Percentiles rank a stretch among this genome's conserved stretches.
Evolutionary conservation across 2,797 vertebrate species (phyloP).

Genomic region (Leptodactylus fallax): DNA sequence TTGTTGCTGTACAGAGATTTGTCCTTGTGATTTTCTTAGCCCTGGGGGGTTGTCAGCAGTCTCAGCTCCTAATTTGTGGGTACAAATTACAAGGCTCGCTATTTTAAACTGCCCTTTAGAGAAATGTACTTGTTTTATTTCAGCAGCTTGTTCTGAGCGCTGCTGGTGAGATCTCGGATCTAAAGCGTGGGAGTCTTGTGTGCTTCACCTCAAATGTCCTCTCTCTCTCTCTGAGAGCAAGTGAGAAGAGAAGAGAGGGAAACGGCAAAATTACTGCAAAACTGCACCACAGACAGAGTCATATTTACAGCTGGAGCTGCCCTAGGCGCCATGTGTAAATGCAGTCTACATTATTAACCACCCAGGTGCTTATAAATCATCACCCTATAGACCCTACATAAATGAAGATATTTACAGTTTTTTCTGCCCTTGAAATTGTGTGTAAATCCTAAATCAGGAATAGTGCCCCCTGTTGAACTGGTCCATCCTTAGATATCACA

Average conservation of each 20-base stretch:
- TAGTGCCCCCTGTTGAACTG: too few species aligned
- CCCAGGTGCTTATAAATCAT: neutral
- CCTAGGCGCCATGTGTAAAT: neutral
- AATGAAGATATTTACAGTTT: neutral
- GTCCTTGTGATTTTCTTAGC: constrained; percentile 39
- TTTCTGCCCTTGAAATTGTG: neutral
- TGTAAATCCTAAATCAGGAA: neutral
- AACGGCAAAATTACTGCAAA: neutral
- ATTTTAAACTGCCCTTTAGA: constrained; percentile 61
- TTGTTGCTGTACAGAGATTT: neutral
- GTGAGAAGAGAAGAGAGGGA: neutral
- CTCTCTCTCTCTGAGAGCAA: constrained; percentile 30
- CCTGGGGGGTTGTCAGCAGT: constrained; percentile 58
- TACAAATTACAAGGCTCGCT: constrained; percentile 61
- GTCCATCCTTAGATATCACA: too few species aligned
- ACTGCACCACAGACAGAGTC: constrained; percentile 4
- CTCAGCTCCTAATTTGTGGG: constrained; percentile 54
- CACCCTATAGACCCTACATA: neutral
- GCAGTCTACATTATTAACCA: neutral
- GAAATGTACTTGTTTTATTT: constrained; percentile 62
- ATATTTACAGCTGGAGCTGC: neutral
- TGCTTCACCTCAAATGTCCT: constrained; percentile 63
- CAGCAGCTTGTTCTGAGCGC: constrained; percentile 61
- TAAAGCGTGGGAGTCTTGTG: constrained; percentile 61
- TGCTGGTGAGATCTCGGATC: constrained; percentile 59